phyloP scores from a whole-genome alignment of 2,888 invertebrate species.

The Schizotus pectinicornis region DNA sequence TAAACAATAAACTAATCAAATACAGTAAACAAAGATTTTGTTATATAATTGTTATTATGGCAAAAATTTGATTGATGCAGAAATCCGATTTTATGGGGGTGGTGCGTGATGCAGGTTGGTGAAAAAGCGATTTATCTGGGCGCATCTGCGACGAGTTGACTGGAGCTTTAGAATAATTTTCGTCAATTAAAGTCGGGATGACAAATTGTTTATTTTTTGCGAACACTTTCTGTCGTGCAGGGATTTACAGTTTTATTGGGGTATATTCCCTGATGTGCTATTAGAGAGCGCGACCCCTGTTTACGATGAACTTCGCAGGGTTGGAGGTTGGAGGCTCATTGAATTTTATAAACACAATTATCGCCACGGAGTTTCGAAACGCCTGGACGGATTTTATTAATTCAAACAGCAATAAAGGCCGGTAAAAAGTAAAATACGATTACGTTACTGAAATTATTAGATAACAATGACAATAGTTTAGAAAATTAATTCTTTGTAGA shows the following conservation, averaged over 20 bases:
- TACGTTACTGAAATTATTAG: background rate
- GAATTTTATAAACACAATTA: slow-evolving; percentile 46
- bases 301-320: slow-evolving; percentile 43
- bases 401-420: background rate
- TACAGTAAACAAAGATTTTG: too few relatives aligned
- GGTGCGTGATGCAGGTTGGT: too few relatives aligned
- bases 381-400: background rate
- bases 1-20: too few relatives aligned
- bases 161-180: slow-evolving; percentile 44
- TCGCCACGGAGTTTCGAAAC: slow-evolving; percentile 22
- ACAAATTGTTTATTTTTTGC: slow-evolving; percentile 52
- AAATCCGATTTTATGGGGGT: too few relatives aligned
- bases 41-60: too few relatives aligned
- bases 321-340: slow-evolving; percentile 45
- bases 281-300: slow-evolving; percentile 41
- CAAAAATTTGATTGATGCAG: too few relatives aligned
- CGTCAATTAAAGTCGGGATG: slow-evolving; percentile 52
- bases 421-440: background rate
- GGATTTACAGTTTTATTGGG: slow-evolving; percentile 53
- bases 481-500: too few relatives aligned
- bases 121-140: slow-evolving; percentile 3
- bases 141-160: slow-evolving; percentile 18
- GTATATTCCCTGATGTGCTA: slow-evolving; percentile 52
- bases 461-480: too few relatives aligned
- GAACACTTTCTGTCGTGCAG: slow-evolving; percentile 41